Evolutionary conservation across 2,888 invertebrate species (phyloP), one percentile per base, ranked within the genome.

Genomic region (Pammene aurita): DNA sequence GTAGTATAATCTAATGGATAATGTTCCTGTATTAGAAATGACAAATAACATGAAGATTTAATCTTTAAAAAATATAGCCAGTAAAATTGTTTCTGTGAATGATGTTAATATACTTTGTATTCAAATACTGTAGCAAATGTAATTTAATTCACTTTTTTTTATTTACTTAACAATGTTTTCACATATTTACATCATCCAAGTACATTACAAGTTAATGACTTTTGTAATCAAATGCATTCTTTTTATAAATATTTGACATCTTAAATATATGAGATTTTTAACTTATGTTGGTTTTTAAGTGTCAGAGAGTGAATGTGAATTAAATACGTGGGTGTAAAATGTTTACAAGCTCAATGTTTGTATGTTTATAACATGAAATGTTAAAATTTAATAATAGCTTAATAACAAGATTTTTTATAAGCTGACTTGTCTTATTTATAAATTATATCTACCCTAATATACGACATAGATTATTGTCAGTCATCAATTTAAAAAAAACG

Each of bases 301-400:
- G 35, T 34, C 57, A 26, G 26, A 26, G 18, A 18, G 52, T 42
- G 14, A 65, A 48, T 38, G 46, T 38, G 7, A 14, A 65, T 41
- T 4, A 26, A 44, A 46, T 6, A 46, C 52, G 7, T 9, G 38
- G 7, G 13, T 44, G 42, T 60, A 14, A 18, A 60, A 46, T 67
- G 46, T 48, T 35, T 60, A 46, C 48, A 58, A 34, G 67, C 62
- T 67, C 67, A 67, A 67, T 56, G 67, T 62, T 62, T 62, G 61
- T 67, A 67, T 61, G 61, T 67, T 61, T 61, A 61, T 55, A 62
- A 55, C 38, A 52, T 56, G 70, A 52, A 35, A 16, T 60, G 48
- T 55, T 62, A 41, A 56, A 41, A 67, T 38, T 48, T 61, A 67
- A 56, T 46, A 54, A 58, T 52, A 34, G 7, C 34, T 54, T 46